Percentiles rank a stretch among this genome's conserved stretches.
Evolutionary conservation across 2,888 invertebrate genomes (phyloP).

Genomic region (Apamea sordens): DNA sequence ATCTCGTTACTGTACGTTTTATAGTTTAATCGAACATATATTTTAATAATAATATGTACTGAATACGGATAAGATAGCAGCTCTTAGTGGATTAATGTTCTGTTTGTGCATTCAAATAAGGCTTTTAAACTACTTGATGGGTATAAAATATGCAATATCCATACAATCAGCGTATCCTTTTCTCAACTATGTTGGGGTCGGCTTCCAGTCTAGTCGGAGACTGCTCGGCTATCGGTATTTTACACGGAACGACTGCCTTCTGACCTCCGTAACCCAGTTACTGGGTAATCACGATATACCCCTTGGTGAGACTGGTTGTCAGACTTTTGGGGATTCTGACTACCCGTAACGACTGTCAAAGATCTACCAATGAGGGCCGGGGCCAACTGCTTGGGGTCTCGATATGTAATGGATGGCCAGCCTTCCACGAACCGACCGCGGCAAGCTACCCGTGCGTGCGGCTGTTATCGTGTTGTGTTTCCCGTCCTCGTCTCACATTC

Average conservation of each 20-base stretch:
- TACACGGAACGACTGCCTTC: background rate
- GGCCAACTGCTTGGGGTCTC: background rate
- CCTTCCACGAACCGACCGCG: background rate
- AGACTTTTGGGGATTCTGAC: background rate
- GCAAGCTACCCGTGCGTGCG: background rate
- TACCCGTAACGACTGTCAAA: background rate
- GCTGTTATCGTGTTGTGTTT: background rate
- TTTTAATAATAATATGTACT: constrained; percentile 36
- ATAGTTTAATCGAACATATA: constrained; percentile 44
- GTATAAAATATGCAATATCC: no score
- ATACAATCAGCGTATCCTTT: background rate
- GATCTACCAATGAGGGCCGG: background rate
- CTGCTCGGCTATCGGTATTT: background rate
- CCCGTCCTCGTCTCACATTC: no score
- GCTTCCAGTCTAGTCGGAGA: background rate
- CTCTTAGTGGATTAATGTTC: background rate
- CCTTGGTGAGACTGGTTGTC: background rate
- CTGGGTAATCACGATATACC: background rate
- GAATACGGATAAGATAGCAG: background rate
- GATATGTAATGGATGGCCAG: background rate
- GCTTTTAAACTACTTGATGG: no score
- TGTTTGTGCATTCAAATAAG: background rate
- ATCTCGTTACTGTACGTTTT: no score
- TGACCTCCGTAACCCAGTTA: background rate
- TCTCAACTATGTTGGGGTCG: background rate